Base-by-base conservation (phyloP, 2,797 vertebrate genomes). In the Sus cebifrons region DNA sequence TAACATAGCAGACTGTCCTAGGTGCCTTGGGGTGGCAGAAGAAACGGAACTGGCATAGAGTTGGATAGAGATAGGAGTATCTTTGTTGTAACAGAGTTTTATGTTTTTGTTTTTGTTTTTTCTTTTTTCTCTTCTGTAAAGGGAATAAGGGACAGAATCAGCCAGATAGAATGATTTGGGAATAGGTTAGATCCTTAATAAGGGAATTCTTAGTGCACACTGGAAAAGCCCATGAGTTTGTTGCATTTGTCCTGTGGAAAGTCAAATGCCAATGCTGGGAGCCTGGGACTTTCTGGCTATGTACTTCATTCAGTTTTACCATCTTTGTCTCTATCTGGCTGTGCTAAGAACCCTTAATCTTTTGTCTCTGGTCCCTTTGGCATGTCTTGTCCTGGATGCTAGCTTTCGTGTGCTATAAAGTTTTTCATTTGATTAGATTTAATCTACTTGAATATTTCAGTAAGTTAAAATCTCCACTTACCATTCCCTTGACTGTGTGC, bases 401-500 rank as follows among this genome's bases (percentile, higher is more conserved):
- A 49, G 32, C 74, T 78, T 93, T 89, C 62, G 23, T 70, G 36
- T 74, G 23, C 64, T 21, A 54, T 58, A 40, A 93, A 82, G 67
- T 44, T 32, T 90, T 96, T 95, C 62, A 40, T 86, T 94, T 86
- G 64, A 70, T 91, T 95, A 90, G 56, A 29, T 95, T 79, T 71
- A 91, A 74, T 58, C n/a, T 67, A 44, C 23, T 56, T 94, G 27
- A 68, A 10, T 79, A 81, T 89, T 88, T 65, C 21, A 93, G 32
- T 86, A 92, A 93, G 65, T 94, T 54, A 81, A 20, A 95, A 40
- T 88, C 88, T 84, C 77, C 14, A 21, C 23, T 95, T 91, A 75
- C 5, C 23, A 44, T 74, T 91, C 71, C 74, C 74, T 96, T 83
- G 65, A 64, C 10, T 17, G 14, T 18, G n/a, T 16, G 29, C 60